These are phyloP conservation scores for Sarcoramphus papa DNA, from an alignment of 2,797 vertebrate species.

Conservation along the genomic window DNA sequence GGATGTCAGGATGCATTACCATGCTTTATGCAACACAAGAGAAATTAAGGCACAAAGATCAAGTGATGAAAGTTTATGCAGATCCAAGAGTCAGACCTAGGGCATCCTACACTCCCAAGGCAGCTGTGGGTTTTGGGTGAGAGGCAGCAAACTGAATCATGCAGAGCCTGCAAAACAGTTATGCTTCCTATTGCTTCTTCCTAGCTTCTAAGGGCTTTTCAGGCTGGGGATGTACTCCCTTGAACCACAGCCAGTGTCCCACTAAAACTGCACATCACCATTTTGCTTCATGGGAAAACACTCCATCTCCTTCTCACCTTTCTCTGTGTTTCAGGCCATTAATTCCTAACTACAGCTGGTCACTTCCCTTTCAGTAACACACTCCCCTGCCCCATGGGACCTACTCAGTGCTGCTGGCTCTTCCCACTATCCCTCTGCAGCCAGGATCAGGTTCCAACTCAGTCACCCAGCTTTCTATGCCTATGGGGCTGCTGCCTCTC, in stretches of 20 bases:
- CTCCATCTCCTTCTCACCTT: not conserved
- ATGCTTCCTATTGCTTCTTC: not conserved
- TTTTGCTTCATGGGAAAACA: not conserved
- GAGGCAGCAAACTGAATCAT: not conserved
- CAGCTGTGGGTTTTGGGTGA: not conserved
- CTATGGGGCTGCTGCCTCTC: not conserved
- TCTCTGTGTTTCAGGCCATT: not conserved
- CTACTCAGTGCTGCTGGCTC: not conserved
- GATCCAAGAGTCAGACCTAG: not conserved
- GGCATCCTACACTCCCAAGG: not conserved
- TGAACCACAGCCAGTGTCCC: not conserved
- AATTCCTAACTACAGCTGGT: not conserved
- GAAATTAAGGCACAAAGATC: not conserved
- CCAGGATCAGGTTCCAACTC: not conserved
- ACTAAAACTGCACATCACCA: accelerated
- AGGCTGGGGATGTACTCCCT: not conserved
- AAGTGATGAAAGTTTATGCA: not conserved
- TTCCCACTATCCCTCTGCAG: not conserved
- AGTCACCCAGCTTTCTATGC: accelerated
- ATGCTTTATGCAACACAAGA: not conserved
- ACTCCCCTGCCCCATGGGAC: accelerated
- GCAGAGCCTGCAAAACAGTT: not conserved
- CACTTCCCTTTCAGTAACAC: not conserved
- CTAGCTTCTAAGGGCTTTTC: not conserved
- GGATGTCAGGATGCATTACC: not conserved